Evolutionary conservation across 2,113 vertebrate species (phyloP).

Genomic region (Tetraodon nigroviridis): DNA sequence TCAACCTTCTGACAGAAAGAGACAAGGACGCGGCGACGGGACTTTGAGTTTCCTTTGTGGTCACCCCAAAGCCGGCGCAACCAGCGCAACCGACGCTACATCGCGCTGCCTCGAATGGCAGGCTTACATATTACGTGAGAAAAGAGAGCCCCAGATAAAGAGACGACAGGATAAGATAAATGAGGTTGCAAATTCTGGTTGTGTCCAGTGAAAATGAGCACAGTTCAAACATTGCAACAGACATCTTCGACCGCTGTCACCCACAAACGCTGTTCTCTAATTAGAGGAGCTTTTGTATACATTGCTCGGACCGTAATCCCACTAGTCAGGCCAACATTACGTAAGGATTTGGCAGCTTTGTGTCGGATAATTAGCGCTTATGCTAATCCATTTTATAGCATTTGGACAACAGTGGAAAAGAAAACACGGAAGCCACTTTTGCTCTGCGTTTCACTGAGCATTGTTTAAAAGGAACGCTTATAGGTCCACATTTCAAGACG

Average conservation of each 20-base stretch:
- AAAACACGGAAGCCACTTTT: conserved; percentile 5
- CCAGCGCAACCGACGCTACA: conserved; percentile 5
- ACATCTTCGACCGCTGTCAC: conserved; percentile 15
- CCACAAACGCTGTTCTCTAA: conserved; percentile 31
- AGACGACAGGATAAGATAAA: conserved; percentile 23
- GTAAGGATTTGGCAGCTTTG: conserved; percentile 64
- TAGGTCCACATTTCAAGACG: not conserved
- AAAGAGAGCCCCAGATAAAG: conserved; percentile 19
- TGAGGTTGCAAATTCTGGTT: not conserved
- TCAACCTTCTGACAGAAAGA: conserved; percentile 11
- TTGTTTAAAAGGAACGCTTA: not conserved
- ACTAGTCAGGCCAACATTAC: conserved; percentile 55
- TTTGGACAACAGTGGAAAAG: conserved; percentile 29
- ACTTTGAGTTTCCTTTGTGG: conserved; percentile 41
- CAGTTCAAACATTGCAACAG: conserved; percentile 14
- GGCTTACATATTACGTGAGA: conserved; percentile 6
- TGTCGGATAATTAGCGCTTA: conserved; percentile 60
- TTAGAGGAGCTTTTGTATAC: conserved; percentile 61
- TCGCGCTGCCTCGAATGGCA: conserved; percentile 26
- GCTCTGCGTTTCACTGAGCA: conserved; percentile 6
- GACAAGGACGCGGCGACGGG: conserved; percentile 18
- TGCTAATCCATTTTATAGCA: conserved; percentile 56
- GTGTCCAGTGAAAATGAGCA: conserved; percentile 8
- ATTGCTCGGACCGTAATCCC: conserved; percentile 59
- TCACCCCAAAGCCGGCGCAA: conserved; percentile 17